Conservation (phyloP, 2,797 vertebrate genomes). For the Macropodus opercularis region DNA sequence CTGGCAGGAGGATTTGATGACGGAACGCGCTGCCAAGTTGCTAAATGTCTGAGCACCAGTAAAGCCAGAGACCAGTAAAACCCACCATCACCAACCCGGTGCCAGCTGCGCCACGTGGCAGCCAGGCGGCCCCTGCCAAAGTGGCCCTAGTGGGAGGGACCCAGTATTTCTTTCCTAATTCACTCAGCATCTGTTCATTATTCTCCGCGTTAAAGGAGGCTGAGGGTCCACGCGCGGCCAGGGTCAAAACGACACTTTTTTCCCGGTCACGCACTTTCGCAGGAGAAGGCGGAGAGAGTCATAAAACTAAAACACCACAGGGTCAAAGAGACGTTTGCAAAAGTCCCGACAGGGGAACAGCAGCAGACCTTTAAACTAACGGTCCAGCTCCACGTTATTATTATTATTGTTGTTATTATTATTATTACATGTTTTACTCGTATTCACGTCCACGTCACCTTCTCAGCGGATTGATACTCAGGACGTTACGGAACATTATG, state of each 20-base stretch:
- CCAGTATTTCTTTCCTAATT: slow-evolving; percentile 91
- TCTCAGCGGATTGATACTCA: not conserved
- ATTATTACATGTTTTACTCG: not conserved
- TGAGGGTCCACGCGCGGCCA: slow-evolving; percentile 58
- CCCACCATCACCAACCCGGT: slow-evolving; percentile 70
- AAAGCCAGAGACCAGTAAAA: slow-evolving; percentile 68
- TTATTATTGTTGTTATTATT: not conserved
- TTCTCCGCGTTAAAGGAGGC: slow-evolving; percentile 81
- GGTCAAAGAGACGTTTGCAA: slow-evolving; percentile 2
- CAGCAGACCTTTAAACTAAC: slow-evolving; percentile 1
- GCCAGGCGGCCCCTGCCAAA: slow-evolving; percentile 82
- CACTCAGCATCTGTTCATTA: slow-evolving; percentile 95
- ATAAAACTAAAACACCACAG: slow-evolving; percentile 11
- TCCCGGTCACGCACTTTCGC: slow-evolving; percentile 51
- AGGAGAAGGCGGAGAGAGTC: slow-evolving; percentile 3
- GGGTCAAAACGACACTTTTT: slow-evolving; percentile 39
- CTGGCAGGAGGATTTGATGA: slow-evolving; percentile 71
- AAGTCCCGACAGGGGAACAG: not conserved
- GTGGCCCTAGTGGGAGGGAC: slow-evolving; percentile 87
- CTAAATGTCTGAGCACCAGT: slow-evolving; percentile 86
- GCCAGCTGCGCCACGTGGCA: slow-evolving; percentile 85
- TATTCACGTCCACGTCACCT: not conserved
- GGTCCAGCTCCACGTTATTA: not conserved
- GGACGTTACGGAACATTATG: no score
- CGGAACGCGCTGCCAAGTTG: slow-evolving; percentile 77